Conservation (phyloP, 2,113 vertebrate species). For the Eclectus roratus region DNA sequence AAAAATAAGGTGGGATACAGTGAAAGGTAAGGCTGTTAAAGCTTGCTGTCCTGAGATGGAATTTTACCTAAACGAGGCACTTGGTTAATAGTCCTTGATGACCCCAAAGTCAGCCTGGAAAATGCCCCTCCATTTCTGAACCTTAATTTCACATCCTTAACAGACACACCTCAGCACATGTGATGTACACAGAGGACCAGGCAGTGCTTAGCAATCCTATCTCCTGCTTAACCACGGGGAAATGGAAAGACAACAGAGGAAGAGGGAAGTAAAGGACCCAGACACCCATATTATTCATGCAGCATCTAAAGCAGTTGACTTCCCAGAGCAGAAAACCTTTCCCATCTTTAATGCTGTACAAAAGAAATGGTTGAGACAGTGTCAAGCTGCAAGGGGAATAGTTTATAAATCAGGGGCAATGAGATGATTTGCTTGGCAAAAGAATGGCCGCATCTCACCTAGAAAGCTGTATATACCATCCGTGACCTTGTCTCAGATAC, state of each 20-base stretch:
- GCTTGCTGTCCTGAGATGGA: neutral
- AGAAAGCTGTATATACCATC: neutral
- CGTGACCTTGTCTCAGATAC: neutral
- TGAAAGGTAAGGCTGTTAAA: neutral
- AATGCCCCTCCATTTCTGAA: neutral
- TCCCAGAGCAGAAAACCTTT: neutral
- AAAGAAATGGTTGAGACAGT: neutral
- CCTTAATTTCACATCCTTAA: neutral
- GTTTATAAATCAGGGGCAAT: neutral
- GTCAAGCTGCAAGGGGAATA: neutral
- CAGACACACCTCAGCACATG: accelerated
- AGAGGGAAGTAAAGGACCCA: neutral
- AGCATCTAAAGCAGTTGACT: neutral
- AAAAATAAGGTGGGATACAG: neutral
- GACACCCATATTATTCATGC: neutral
- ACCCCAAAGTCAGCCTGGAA: neutral
- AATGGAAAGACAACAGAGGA: neutral
- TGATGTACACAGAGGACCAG: neutral
- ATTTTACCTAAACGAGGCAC: neutral
- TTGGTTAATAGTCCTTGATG: neutral
- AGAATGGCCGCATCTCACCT: neutral
- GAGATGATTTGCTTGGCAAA: neutral
- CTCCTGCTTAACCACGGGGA: neutral
- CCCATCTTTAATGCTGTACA: neutral
- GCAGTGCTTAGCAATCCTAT: neutral